These are phyloP conservation scores for Poeciliopsis prolifica DNA, from an alignment of 2,113 vertebrate species.

Conservation along the genomic window DNA sequence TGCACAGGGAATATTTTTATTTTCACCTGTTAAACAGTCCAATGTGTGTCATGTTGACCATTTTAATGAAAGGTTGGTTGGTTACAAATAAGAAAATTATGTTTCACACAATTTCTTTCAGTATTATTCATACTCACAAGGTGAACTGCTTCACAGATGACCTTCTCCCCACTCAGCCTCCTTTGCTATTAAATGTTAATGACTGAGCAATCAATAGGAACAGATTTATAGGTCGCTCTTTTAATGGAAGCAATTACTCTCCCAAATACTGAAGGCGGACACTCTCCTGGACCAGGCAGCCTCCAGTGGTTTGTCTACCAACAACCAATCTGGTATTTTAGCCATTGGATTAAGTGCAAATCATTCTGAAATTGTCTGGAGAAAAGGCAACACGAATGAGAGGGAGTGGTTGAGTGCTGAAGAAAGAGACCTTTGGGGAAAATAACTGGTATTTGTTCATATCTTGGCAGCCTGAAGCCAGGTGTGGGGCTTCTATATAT, in stretches of 20 bases:
- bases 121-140: neutral
- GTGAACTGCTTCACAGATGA: constrained; percentile 50
- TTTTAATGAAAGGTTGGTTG: neutral
- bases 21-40: neutral
- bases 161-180: constrained; percentile 48
- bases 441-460: constrained; percentile 49
- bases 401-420: constrained; percentile 40
- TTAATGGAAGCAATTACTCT: constrained; percentile 55
- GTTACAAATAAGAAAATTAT: neutral
- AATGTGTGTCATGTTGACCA: neutral
- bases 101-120: neutral
- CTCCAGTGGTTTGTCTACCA: constrained; percentile 9
- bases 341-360: constrained; percentile 17
- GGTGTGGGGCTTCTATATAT: constrained; percentile 52
- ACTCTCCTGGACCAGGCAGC: constrained; percentile 18
- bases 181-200: constrained; percentile 54
- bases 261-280: constrained; percentile 24
- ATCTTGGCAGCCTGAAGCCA: constrained; percentile 19
- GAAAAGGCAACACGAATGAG: constrained; percentile 54
- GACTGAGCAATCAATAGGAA: constrained; percentile 46
- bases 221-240: constrained; percentile 48
- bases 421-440: constrained; percentile 42
- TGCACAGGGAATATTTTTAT: neutral
- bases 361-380: constrained; percentile 56
- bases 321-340: constrained; percentile 18